Evolutionary conservation across 2,888 invertebrate species (phyloP), one percentile per base, ranked within the genome.

Genomic region (Netelia virgata): DNA sequence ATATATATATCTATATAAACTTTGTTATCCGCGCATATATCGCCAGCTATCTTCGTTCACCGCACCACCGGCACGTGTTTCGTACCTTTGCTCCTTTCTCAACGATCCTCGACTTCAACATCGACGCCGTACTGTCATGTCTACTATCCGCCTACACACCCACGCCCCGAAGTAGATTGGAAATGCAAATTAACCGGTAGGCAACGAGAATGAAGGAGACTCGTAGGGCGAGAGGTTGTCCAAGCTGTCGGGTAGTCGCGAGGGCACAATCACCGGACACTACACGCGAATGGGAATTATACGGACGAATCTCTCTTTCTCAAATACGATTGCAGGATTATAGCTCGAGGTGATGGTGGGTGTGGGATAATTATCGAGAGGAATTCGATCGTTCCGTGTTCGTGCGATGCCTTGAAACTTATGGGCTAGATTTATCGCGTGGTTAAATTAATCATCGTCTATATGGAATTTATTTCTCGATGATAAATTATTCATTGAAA

Each of bases 111-210:
- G 70, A 53, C 18, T 69, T 47, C 53, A 18, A 81, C 43, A 53
- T 74, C 55, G 59, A 75, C 47, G 43, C 59, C 16, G n/a, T 10
- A 23, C 72, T 43, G 61, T 53, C 43, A 20, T 53, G 47, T 47
- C 50, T 63, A 68, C 50, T 63, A 68, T 50, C 63, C 57, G 55
- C 20, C 5, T 28, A 23, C 28, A 61, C 20, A 16, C 43, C 66
- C 28, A 68, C 66, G 64, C 74, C 50, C 59, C 41, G 47, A 3
- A 16, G 61, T 80, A 80, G 68, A 83, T 83, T 83, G 80, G 64
- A 80, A 83, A 83, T 83, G 83, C 76, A 83, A 83, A 83, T 83
- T 76, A 76, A 66, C 72, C 80, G 53, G 20, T 16, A 5, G 11
- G 72, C 72, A 70, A 53, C 72, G 59, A 41, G 23, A 75, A 75